A percentile compares a stretch with the other conserved stretches of the same genome.
Evolutionary conservation across 2,888 invertebrate genomes (phyloP).

Genomic region (Dysmachus trigonus): DNA sequence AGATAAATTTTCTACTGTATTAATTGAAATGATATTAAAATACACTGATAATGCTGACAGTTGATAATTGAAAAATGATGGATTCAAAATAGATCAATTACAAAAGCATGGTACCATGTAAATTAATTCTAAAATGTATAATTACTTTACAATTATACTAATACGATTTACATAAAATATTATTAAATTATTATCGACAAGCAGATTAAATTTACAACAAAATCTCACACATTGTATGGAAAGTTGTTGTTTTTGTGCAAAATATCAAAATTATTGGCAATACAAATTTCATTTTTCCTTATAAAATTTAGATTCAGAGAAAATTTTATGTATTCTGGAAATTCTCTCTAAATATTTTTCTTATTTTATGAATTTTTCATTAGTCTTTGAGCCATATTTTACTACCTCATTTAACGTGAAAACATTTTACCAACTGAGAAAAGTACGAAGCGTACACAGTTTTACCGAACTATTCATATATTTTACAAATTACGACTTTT

Average conservation of each 20-base stretch:
- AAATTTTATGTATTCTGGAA: neutral
- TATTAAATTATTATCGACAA: neutral
- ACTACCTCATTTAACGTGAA: neutral
- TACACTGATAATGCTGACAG: too few species aligned
- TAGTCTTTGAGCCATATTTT: neutral
- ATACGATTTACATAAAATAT: too few species aligned
- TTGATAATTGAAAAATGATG: too few species aligned
- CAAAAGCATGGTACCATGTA: too few species aligned
- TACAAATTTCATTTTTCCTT: neutral
- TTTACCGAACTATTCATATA: neutral
- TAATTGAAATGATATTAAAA: too few species aligned
- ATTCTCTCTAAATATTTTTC: neutral
- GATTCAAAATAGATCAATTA: too few species aligned
- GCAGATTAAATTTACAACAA: neutral
- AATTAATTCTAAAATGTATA: neutral
- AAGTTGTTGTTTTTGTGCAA: neutral
- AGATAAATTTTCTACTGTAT: too few species aligned
- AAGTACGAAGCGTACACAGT: neutral
- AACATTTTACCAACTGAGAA: neutral
- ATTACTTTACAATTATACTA: neutral
- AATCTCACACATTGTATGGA: neutral
- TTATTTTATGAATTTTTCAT: neutral
- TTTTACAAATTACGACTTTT: neutral
- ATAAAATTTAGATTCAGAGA: neutral
- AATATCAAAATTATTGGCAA: neutral